Percentiles rank a stretch among this genome's conserved stretches.
Evolutionary conservation across 2,113 vertebrate genomes (phyloP).

Genomic region (Numida meleagris): DNA sequence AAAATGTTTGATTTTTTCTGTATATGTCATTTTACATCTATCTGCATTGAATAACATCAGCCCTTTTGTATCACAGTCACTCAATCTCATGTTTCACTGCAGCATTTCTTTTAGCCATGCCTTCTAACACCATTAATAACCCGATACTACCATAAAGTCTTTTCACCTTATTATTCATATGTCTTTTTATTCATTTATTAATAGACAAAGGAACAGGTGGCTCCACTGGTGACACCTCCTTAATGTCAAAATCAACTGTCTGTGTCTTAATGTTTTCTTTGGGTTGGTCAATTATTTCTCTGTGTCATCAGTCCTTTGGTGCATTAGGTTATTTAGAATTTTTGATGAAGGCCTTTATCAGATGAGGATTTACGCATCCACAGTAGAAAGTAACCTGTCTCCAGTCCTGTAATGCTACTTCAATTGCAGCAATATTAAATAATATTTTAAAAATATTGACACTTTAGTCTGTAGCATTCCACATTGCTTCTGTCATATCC

Average conservation of each 20-base stretch:
- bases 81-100: background rate
- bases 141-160: background rate
- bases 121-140: background rate
- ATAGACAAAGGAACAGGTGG: background rate
- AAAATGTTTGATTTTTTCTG: background rate
- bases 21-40: slow-evolving; percentile 4
- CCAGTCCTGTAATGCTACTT: background rate
- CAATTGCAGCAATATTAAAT: background rate
- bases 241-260: background rate
- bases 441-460: background rate
- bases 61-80: background rate
- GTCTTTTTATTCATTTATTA: background rate
- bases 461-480: background rate
- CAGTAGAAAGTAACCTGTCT: background rate
- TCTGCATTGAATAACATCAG: background rate
- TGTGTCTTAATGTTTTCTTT: background rate
- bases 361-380: background rate
- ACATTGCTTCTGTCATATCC: background rate
- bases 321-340: background rate
- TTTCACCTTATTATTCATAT: background rate
- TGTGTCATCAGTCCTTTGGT: background rate
- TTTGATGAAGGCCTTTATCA: background rate
- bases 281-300: background rate
- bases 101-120: background rate
- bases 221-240: background rate